Conservation (phyloP, 2,888 invertebrate species). For the Heliconius erato region DNA sequence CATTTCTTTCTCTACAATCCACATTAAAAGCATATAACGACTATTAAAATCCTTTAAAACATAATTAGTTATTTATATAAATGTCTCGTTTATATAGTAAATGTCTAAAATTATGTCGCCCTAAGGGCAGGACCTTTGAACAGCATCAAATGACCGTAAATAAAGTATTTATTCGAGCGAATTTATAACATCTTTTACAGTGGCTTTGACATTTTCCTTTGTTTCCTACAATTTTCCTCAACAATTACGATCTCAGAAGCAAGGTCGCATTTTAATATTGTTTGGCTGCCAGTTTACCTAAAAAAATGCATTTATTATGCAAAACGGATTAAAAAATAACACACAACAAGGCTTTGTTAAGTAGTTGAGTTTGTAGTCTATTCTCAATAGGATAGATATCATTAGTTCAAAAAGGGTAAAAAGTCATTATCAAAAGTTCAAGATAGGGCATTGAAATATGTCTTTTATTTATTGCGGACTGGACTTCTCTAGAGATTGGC, state of each 20-base stretch:
- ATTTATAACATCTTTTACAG: background rate
- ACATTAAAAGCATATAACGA: too few species aligned
- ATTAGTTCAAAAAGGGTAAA: background rate
- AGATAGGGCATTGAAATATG: too few species aligned
- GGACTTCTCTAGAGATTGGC: too few species aligned
- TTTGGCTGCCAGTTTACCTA: background rate
- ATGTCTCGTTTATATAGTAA: background rate
- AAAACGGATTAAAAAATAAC: background rate
- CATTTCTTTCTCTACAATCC: too few species aligned
- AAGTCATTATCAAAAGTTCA: too few species aligned
- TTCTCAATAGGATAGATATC: background rate
- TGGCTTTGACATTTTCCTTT: slow-evolving; percentile 16
- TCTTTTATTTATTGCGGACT: too few species aligned
- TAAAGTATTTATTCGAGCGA: background rate
- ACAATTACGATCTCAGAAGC: slow-evolving; percentile 7
- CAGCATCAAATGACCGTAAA: background rate
- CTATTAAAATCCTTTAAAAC: background rate
- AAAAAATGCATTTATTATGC: background rate
- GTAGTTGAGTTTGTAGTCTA: background rate
- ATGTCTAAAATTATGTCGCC: slow-evolving; percentile 6
- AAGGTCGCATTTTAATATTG: slow-evolving; percentile 5
- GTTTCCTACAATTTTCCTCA: slow-evolving; percentile 30
- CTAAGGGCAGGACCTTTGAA: background rate
- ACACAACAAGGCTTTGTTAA: background rate
- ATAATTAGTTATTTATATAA: background rate